Percentiles rank a stretch among this genome's conserved stretches.
Conservation (phyloP, 2,888 invertebrate species). For the Parascotia fuliginaria region DNA sequence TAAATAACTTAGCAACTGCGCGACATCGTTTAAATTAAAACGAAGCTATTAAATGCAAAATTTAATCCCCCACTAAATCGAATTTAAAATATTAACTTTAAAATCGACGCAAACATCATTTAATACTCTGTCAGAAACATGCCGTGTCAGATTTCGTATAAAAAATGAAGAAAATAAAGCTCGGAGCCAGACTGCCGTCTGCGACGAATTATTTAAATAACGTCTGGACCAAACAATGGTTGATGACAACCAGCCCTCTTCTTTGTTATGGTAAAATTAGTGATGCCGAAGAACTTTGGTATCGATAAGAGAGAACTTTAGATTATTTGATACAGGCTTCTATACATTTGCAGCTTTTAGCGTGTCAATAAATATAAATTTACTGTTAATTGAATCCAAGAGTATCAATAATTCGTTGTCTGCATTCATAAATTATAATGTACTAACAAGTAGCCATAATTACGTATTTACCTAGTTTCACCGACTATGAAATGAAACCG, state of each 20-base stretch:
- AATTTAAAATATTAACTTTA: background rate
- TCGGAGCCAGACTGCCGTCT: slow-evolving; percentile 58
- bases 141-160: slow-evolving; percentile 59
- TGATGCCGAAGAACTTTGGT: slow-evolving; percentile 46
- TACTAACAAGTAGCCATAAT: too few relatives aligned
- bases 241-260: slow-evolving; percentile 65
- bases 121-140: slow-evolving; percentile 24
- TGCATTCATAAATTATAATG: too few relatives aligned
- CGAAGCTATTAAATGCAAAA: background rate
- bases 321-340: background rate
- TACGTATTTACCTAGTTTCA: too few relatives aligned
- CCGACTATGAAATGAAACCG: too few relatives aligned
- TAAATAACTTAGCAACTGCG: background rate
- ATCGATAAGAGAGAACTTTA: slow-evolving; percentile 29
- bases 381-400: too few relatives aligned
- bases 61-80: background rate
- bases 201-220: slow-evolving; percentile 77
- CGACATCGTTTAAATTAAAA: background rate
- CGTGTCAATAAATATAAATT: too few relatives aligned
- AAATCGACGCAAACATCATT: slow-evolving; percentile 18
- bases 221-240: slow-evolving; percentile 79
- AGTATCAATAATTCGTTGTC: too few relatives aligned
- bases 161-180: slow-evolving; percentile 54
- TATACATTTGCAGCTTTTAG: too few relatives aligned
- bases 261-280: slow-evolving; percentile 78